Conservation (phyloP, 2,113 vertebrate species). For the crab-eating macaque (Macaca fascicularis) region T2T-MFA8v1.1 NC_088387.1:66389501-66390000, state of each 20-base stretch:
- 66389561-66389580: background rate
- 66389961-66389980: background rate
- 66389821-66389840: background rate
- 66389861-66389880: background rate
- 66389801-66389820: background rate
- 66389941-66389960: background rate
- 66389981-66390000: background rate
- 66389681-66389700: constrained; percentile 34
- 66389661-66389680: constrained; percentile 1
- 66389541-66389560: background rate
- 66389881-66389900: background rate
- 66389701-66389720: constrained; percentile 39
- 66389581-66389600: constrained; percentile 32
- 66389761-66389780: background rate
- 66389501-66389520: constrained; percentile 41
- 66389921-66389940: background rate
- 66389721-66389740: constrained; percentile 7
- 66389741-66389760: background rate
- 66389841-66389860: background rate
- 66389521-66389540: background rate
- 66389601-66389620: constrained; percentile 19
- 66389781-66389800: background rate
- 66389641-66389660: background rate
- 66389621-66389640: constrained; percentile 24
- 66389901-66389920: background rate